Evolutionary conservation across 1,140 invertebrate species (phyloP), one percentile per base, ranked within the genome.

Genomic region (Eufriesea mexicana): DNA sequence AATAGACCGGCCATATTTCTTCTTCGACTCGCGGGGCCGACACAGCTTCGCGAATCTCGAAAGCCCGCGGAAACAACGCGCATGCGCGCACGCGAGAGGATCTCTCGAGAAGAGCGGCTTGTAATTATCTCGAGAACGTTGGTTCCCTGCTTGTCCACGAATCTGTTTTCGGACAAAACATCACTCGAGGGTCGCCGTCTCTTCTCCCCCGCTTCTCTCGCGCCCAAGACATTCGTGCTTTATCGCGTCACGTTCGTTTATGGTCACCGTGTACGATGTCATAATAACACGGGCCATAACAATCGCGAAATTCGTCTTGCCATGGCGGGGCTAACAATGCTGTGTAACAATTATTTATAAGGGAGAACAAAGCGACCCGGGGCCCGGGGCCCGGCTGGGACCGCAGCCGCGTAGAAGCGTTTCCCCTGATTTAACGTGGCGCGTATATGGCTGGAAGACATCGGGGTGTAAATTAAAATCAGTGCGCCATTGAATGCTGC

Each of bases 1-100:
- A 88, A 88, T 87, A 87, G 82, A 25, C 45, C 47, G 28, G 20
- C 78, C 54, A 81, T 87, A 87, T 75, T 81, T 88, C 83, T 87
- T 82, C 70, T 45, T 59, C 49, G 25, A 28, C 61, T 82, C 81
- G 82, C 62, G 57, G 82, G 54, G 23, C n/a, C 66, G 12, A 8
- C 47, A 25, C 35, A 47, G 1, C 66, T 5, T 9, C 23, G 23
- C 2, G 7, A 25, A 6, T 9, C 14, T 18, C 47, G 51, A 28
- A 71, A 20, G 18, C 4, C 61, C 64, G 57, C 47, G 42, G 55
- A 25, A 55, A 54, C 35, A 47, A 10, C 54, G 71, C 51, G 54
- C 68, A 55, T 71, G 45, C 28, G 20, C 10, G n/a, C n/a, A n/a
- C n/a, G 7, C 45, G n/a, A 68, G 28, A 25, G 20, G 68, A 81